Evolutionary conservation across 2,797 vertebrate genomes (phyloP).

Genomic region (Diplodus sargus): DNA sequence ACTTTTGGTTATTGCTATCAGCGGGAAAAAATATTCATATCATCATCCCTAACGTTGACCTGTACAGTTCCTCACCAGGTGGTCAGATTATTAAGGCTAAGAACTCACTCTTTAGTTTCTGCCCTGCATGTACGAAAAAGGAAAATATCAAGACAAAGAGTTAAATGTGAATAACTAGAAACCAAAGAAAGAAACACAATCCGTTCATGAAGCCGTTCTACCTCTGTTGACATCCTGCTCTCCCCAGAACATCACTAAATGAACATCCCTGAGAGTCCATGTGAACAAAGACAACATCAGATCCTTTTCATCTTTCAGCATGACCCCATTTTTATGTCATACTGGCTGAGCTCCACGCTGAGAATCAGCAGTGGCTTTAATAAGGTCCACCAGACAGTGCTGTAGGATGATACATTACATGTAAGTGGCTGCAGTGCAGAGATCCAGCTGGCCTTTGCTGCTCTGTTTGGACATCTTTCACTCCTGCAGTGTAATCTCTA

Average conservation of each 20-base stretch:
- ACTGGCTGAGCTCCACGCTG: conserved; percentile 14
- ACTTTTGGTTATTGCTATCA: too few species aligned
- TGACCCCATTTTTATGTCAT: conserved; percentile 38
- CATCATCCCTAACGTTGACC: neutral
- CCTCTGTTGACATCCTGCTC: neutral
- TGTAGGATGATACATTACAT: conserved; percentile 37
- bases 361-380: conserved; percentile 24
- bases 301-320: conserved; percentile 44
- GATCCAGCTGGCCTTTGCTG: conserved; percentile 47
- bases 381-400: conserved; percentile 29
- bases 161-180: neutral
- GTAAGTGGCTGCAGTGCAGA: conserved; percentile 11
- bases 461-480: conserved; percentile 49
- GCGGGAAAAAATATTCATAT: too few species aligned
- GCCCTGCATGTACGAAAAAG: neutral
- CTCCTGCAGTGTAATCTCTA: conserved; percentile 60
- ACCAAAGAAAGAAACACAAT: neutral
- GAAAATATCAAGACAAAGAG: neutral
- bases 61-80: neutral
- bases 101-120: neutral
- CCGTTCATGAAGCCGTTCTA: neutral
- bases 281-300: conserved; percentile 16
- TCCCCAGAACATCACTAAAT: conserved; percentile 10
- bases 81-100: neutral
- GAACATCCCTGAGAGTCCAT: neutral